A percentile compares a stretch with the other conserved stretches of the same genome.
These are phyloP conservation scores for Eonycteris spelaea DNA, from an alignment of 2,113 vertebrate genomes.

Conservation along the genomic window DNA sequence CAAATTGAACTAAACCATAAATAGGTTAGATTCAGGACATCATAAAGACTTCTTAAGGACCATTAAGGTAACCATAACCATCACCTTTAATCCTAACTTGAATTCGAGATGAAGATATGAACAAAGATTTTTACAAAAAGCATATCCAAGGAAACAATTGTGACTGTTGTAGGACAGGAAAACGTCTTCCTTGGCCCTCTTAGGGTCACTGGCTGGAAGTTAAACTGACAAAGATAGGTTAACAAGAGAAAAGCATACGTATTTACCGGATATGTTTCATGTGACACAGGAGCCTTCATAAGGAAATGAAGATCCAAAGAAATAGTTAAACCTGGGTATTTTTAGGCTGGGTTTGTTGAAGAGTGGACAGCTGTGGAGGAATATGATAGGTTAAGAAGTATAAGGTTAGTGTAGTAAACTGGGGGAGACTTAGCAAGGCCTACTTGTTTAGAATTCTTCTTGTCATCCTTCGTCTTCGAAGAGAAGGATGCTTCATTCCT, in stretches of 20 bases:
- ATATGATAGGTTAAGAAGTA: not conserved
- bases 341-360: not conserved
- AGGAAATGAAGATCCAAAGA: not conserved
- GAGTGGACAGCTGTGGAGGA: not conserved
- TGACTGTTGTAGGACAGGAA: not conserved
- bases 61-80: not conserved
- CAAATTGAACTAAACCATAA: not conserved
- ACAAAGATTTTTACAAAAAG: conserved; percentile 17
- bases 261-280: not conserved
- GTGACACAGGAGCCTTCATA: not conserved
- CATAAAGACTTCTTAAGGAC: not conserved
- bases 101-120: conserved; percentile 20
- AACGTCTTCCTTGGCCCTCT: not conserved
- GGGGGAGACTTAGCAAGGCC: not conserved
- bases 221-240: not conserved
- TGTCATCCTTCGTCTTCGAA: not conserved
- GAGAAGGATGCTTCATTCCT: not conserved
- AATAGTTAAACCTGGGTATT: not conserved
- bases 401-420: not conserved
- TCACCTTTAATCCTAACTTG: not conserved
- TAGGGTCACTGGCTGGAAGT: not conserved
- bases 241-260: not conserved
- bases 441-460: not conserved
- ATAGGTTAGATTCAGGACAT: not conserved
- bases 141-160: not conserved